A percentile compares a stretch with the other conserved stretches of the same genome.
phyloP scores from a whole-genome alignment of 2,797 vertebrate genomes.

The Denticeps clupeoides region DNA sequence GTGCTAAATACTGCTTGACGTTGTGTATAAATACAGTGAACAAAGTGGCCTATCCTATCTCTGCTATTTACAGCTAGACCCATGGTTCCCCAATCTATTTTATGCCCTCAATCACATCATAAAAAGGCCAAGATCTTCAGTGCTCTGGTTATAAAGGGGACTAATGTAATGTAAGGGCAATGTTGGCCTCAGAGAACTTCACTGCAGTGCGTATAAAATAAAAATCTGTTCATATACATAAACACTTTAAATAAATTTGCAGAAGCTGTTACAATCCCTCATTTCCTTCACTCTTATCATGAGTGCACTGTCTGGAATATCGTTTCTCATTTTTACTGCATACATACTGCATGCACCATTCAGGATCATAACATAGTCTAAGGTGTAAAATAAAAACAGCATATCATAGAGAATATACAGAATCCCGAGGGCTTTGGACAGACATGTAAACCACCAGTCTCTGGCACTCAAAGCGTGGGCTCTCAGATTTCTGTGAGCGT shows the following conservation, averaged over 20 bases:
- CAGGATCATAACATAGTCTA: no score
- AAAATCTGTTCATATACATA: no score
- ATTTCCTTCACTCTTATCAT: no score
- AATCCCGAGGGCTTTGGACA: background rate
- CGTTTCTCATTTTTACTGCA: no score
- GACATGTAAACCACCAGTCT: slow-evolving; percentile 49
- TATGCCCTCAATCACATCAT: slow-evolving; percentile 25
- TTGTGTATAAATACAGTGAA: slow-evolving; percentile 54
- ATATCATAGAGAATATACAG: background rate
- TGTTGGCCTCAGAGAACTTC: background rate
- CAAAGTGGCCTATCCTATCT: slow-evolving; percentile 22
- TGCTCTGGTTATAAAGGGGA: slow-evolving; percentile 42
- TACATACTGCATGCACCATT: no score
- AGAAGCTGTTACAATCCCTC: slow-evolving; percentile 1
- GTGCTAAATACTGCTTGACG: slow-evolving; percentile 63
- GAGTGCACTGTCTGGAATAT: no score
- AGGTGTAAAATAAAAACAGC: no score
- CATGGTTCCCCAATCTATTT: slow-evolving; percentile 9
- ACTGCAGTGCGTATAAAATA: background rate
- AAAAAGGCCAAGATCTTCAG: slow-evolving; percentile 45
- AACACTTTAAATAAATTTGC: no score
- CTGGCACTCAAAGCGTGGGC: background rate
- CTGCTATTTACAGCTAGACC: slow-evolving; percentile 24
- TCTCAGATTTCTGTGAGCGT: slow-evolving; percentile 91
- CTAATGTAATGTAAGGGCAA: slow-evolving; percentile 12